A percentile compares a stretch with the other conserved stretches of the same genome.
phyloP scores from a whole-genome alignment of 2,113 vertebrate species.

The Oenanthe oenanthe region DNA sequence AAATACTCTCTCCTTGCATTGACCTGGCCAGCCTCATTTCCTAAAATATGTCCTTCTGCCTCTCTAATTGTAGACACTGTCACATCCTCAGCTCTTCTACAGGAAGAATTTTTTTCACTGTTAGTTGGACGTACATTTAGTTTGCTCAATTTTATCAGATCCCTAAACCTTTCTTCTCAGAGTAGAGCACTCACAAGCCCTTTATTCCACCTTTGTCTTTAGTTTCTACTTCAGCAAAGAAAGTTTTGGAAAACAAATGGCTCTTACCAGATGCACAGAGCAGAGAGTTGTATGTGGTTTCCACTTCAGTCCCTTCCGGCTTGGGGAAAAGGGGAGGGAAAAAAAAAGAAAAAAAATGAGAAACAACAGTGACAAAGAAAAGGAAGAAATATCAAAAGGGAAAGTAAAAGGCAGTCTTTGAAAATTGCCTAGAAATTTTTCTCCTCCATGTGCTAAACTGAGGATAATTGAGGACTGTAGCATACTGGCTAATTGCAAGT shows the following conservation, averaged over 20 bases:
- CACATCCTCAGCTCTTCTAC: neutral
- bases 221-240: neutral
- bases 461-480: neutral
- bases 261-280: conserved; percentile 73
- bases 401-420: neutral
- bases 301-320: conserved; percentile 74
- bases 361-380: neutral
- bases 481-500: neutral
- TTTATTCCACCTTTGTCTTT: neutral
- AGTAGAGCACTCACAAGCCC: neutral
- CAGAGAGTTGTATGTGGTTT: conserved; percentile 66
- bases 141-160: neutral
- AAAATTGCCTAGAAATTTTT: neutral
- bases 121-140: neutral
- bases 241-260: neutral
- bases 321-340: neutral
- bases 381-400: neutral
- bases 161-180: neutral
- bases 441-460: neutral
- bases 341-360: neutral
- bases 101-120: neutral
- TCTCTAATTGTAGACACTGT: neutral
- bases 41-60: neutral
- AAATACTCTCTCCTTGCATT: neutral
- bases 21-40: neutral